These are phyloP conservation scores for Halotydeus destructor DNA, from an alignment of 1,140 invertebrate genomes.

Conservation along the genomic window DNA sequence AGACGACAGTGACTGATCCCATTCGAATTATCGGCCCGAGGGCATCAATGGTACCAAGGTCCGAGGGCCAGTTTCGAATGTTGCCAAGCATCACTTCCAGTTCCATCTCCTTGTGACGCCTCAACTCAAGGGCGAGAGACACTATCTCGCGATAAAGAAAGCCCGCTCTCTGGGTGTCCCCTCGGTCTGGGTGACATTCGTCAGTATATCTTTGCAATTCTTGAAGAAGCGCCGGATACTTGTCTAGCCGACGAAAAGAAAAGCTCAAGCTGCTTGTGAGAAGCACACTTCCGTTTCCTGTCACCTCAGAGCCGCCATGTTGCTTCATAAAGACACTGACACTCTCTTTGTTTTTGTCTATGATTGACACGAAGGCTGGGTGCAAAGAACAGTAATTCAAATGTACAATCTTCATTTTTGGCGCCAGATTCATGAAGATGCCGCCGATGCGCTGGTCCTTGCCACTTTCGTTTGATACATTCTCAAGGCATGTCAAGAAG, in stretches of 20 bases:
- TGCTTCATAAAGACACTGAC: slow-evolving; percentile 6
- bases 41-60: slow-evolving; percentile 24
- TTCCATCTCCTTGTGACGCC: slow-evolving; percentile 88
- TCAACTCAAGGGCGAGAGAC: slow-evolving; percentile 55
- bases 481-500: slow-evolving; percentile 6
- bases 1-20: slow-evolving; percentile 45
- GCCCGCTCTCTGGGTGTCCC: slow-evolving; percentile 81
- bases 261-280: slow-evolving; percentile 78
- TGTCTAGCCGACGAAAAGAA: slow-evolving; percentile 80
- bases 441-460: slow-evolving; percentile 68
- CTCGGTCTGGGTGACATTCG: slow-evolving; percentile 80
- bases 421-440: slow-evolving; percentile 65
- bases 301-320: slow-evolving; percentile 32
- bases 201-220: slow-evolving; percentile 84
- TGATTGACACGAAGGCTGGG: slow-evolving; percentile 68
- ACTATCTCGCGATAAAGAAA: slow-evolving; percentile 83
- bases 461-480: slow-evolving; percentile 21
- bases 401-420: slow-evolving; percentile 63
- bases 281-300: slow-evolving; percentile 56
- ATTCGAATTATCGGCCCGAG: slow-evolving; percentile 30
- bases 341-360: slow-evolving; percentile 53
- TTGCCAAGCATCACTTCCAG: slow-evolving; percentile 76
- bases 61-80: slow-evolving; percentile 55
- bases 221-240: slow-evolving; percentile 64
- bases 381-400: slow-evolving; percentile 71